Conservation (phyloP, 2,797 vertebrate species). For the Lutjanus argentimaculatus region DNA sequence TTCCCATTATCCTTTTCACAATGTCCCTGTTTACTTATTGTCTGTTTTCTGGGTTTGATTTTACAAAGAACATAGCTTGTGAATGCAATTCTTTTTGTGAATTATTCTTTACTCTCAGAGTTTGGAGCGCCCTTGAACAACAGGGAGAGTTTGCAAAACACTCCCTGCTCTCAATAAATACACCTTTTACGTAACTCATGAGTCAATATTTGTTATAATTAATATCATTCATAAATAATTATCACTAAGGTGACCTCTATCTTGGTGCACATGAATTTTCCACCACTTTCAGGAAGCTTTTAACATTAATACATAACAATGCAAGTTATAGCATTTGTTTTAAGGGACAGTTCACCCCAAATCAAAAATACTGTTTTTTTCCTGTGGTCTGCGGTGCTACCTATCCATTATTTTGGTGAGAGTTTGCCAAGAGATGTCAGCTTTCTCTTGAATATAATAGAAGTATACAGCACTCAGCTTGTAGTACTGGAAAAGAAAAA, state of each 20-base stretch:
- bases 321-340: too few relatives aligned
- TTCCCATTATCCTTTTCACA: constrained; percentile 28
- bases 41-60: constrained; percentile 28
- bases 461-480: too few relatives aligned
- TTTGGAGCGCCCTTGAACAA: constrained; percentile 17
- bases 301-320: neutral
- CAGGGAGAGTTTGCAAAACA: constrained; percentile 7
- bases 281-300: neutral
- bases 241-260: neutral
- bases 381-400: too few relatives aligned
- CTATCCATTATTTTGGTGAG: too few relatives aligned
- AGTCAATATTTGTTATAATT: neutral
- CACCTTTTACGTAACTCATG: neutral
- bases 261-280: neutral
- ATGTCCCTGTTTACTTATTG: constrained; percentile 7
- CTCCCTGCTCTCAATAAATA: neutral
- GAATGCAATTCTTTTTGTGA: constrained; percentile 7
- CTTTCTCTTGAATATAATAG: too few relatives aligned
- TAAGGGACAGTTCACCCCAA: too few relatives aligned
- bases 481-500: too few relatives aligned
- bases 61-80: constrained; percentile 1
- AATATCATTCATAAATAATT: neutral
- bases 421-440: too few relatives aligned
- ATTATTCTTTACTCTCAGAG: constrained; percentile 13
- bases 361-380: too few relatives aligned